These are phyloP conservation scores for Eidolon helvum DNA, from an alignment of 2,113 vertebrate genomes.

Conservation along the genomic window DNA sequence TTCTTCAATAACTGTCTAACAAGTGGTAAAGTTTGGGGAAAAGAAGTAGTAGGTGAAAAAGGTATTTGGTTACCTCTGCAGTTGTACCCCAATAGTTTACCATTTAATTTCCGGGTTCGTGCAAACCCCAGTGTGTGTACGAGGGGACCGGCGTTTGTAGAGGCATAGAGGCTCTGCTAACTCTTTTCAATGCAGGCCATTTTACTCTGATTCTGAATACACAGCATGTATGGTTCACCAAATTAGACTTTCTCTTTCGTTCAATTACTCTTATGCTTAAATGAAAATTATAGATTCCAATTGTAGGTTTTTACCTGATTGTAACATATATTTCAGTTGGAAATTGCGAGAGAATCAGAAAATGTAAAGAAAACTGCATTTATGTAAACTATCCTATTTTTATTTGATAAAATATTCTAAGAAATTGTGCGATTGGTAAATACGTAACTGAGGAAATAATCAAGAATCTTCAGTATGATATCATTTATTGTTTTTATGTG, in stretches of 20 bases:
- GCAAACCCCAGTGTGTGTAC: not conserved
- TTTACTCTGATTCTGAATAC: not conserved
- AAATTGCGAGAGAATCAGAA: not conserved
- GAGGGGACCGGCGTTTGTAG: not conserved
- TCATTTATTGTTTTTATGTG: not conserved
- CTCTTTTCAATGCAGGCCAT: not conserved
- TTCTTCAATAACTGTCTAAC: not conserved
- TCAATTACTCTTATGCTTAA: not conserved
- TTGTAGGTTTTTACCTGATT: not conserved
- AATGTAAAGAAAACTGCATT: not conserved
- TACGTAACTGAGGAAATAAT: slow-evolving; percentile 23
- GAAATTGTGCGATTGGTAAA: not conserved
- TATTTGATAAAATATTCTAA: not conserved
- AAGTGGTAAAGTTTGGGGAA: not conserved
- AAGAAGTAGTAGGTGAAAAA: not conserved
- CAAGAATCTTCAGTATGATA: not conserved
- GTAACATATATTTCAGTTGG: not conserved
- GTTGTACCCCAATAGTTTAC: not conserved
- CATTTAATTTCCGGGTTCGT: not conserved
- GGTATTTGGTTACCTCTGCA: not conserved
- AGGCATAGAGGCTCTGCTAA: not conserved
- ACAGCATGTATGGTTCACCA: not conserved
- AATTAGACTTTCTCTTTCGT: not conserved
- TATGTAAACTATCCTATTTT: not conserved
- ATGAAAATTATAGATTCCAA: not conserved